Evolutionary conservation across 1,140 invertebrate species (phyloP), one percentile per base, ranked within the genome.

Genomic region (Riptortus pedestris): DNA sequence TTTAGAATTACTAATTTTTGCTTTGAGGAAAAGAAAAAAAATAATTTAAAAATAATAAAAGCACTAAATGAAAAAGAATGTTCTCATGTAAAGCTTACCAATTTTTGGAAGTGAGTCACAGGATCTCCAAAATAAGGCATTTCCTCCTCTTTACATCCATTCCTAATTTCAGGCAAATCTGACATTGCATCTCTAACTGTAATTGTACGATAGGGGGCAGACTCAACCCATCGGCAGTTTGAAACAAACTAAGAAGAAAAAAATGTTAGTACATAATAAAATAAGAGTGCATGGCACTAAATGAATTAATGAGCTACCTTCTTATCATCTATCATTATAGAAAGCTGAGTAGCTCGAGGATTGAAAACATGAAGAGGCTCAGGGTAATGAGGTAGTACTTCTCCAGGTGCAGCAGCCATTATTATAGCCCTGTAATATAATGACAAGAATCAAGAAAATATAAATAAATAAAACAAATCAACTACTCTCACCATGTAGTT

Each of bases 361-460:
- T 81, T 85, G 72, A 94, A 94, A 1, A 86, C 85, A 74, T 93
- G 86, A 1, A 78, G 79, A 0, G 90, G 88, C 74, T 91, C 86
- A 2, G 91, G 91, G 72, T 85, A 92, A 14, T 78, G 74, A 0
- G 91, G 90, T n/a, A 94, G 73, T 47, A 78, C 79, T 71, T 86
- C 83, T 9, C 89, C 90, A 16, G 90, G 88, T 7, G 89, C 89
- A 12, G 90, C 86, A 20, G 89, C 91, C 45, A 93, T 71, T 28
- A 94, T 86, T 51, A 94, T 87, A 24, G 88, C 79, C 67, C 85
- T 84, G 66, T 72, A 68, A 48, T 63, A 45, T 16, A 60, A 62
- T 59, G 60, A 65, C 51, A 47, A 33, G 28, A 5, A 22, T 4
- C 1, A 2, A 20, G 2, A 9, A 38, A 7, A 14, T 7, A 5